phyloP scores from a whole-genome alignment of 2,797 vertebrate species.

The Lemur catta region DNA sequence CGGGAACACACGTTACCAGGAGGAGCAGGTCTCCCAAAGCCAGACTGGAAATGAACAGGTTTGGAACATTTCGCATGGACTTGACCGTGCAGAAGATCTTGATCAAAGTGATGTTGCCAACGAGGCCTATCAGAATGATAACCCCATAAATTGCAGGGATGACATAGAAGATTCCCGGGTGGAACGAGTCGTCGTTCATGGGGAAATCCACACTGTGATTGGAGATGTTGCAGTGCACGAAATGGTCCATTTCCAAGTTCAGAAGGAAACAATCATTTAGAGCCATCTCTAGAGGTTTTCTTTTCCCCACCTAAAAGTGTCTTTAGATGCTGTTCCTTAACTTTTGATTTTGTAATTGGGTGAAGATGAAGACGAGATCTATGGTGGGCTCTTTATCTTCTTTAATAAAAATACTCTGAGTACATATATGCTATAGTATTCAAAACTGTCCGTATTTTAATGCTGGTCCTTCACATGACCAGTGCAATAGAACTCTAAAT shows the following conservation, averaged over 20 bases:
- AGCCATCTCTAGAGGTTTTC: conserved; percentile 81
- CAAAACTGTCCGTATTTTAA: conserved; percentile 32
- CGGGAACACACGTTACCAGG: conserved; percentile 94
- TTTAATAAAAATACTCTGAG: conserved; percentile 13
- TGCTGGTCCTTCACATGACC: conserved; percentile 47
- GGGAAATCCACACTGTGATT: conserved; percentile 80
- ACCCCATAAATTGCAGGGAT: conserved; percentile 92
- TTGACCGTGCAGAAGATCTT: conserved; percentile 94
- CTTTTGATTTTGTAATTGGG: conserved; percentile 14
- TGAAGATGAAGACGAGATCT: conserved; percentile 60
- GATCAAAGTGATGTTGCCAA: conserved; percentile 96
- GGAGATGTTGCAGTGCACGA: conserved; percentile 81
- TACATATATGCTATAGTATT: not conserved
- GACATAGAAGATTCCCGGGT: conserved; percentile 86
- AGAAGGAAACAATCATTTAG: conserved; percentile 82
- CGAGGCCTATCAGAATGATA: conserved; percentile 91
- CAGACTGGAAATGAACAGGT: conserved; percentile 96
- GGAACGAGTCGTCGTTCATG: conserved; percentile 82
- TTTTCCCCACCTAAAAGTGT: not conserved
- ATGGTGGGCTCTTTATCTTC: conserved; percentile 39
- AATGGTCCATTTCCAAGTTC: conserved; percentile 80
- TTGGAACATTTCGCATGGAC: conserved; percentile 93
- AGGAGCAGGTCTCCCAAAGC: conserved; percentile 95
- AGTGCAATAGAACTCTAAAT: conserved; percentile 40
- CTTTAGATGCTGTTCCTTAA: conserved; percentile 47